These are phyloP conservation scores for Lottia scabra DNA, from an alignment of 2,888 invertebrate species.

Conservation along the genomic window DNA sequence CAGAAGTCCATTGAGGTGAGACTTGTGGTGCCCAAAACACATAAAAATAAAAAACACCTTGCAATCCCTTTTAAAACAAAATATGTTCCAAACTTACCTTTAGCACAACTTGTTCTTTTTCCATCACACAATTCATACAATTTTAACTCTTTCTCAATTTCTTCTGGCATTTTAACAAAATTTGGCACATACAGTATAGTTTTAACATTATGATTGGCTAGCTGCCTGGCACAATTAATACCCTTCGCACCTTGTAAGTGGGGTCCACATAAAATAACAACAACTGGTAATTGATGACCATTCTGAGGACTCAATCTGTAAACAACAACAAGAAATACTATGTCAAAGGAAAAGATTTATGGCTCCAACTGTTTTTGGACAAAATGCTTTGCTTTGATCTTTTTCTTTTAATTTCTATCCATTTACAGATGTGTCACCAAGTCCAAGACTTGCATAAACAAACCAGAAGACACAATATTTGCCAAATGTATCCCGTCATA, in stretches of 20 bases:
- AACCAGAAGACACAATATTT: too few relatives aligned
- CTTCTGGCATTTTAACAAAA: conserved; percentile 55
- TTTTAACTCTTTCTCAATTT: conserved; percentile 76
- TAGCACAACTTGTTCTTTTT: conserved; percentile 57
- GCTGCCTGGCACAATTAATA: conserved; percentile 79
- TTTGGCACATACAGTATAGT: conserved; percentile 76
- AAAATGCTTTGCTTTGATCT: too few relatives aligned
- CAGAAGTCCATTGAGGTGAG: too few relatives aligned
- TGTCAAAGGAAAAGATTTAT: too few relatives aligned
- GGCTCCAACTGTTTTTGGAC: too few relatives aligned
- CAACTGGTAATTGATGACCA: conserved; percentile 87
- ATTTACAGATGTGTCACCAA: too few relatives aligned
- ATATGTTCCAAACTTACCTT: conserved; percentile 40
- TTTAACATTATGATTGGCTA: conserved; percentile 84
- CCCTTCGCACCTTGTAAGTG: conserved; percentile 78
- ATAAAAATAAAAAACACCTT: too few relatives aligned
- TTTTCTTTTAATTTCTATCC: too few relatives aligned
- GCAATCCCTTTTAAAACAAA: too few relatives aligned
- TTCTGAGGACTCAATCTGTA: conserved; percentile 83
- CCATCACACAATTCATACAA: conserved; percentile 76
- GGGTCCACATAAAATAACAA: conserved; percentile 80
- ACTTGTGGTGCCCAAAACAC: too few relatives aligned
- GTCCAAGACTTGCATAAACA: too few relatives aligned
- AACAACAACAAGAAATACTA: not conserved
- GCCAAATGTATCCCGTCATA: too few relatives aligned